Percentiles rank a stretch among this genome's conserved stretches.
Evolutionary conservation across 2,888 invertebrate genomes (phyloP).

Genomic region (Empis stercorea): DNA sequence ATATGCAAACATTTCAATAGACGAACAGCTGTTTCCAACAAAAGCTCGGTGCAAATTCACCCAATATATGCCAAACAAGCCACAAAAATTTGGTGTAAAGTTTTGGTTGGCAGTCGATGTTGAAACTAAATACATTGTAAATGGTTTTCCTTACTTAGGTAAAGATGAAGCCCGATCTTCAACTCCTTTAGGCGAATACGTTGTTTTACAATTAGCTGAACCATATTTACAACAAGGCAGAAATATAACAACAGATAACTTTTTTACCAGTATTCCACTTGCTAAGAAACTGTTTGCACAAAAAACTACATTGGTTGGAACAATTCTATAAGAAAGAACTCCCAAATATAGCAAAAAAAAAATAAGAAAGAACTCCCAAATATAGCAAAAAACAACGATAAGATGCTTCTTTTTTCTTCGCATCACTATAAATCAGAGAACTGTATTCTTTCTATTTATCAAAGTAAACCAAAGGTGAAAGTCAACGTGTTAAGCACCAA

Average conservation of each 20-base stretch:
- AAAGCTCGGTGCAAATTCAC: conserved; percentile 17
- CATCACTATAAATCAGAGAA: no score
- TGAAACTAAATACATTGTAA: conserved; percentile 16
- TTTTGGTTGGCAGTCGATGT: conserved; percentile 20
- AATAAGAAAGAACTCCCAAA: no score
- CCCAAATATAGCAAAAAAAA: no score
- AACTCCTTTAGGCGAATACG: conserved; percentile 4
- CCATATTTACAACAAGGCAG: background rate
- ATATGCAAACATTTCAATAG: no score
- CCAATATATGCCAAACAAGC: conserved; percentile 20
- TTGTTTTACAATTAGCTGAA: conserved; percentile 3
- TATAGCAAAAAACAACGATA: no score
- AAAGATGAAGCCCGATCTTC: conserved; percentile 1
- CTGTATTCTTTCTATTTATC: no score
- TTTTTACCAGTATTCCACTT: background rate
- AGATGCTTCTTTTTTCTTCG: no score
- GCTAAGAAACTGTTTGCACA: no score
- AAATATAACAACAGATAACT: conserved; percentile 2
- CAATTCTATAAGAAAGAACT: no score
- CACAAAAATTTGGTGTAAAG: conserved; percentile 16
- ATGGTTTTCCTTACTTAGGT: conserved; percentile 15
- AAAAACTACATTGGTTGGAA: no score
- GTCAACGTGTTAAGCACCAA: no score
- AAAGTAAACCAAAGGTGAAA: no score
- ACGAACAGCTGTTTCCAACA: conserved; percentile 19